Evolutionary conservation across 2,888 invertebrate species (phyloP), one percentile per base, ranked within the genome.

Genomic region (Cylloceria caligata): DNA sequence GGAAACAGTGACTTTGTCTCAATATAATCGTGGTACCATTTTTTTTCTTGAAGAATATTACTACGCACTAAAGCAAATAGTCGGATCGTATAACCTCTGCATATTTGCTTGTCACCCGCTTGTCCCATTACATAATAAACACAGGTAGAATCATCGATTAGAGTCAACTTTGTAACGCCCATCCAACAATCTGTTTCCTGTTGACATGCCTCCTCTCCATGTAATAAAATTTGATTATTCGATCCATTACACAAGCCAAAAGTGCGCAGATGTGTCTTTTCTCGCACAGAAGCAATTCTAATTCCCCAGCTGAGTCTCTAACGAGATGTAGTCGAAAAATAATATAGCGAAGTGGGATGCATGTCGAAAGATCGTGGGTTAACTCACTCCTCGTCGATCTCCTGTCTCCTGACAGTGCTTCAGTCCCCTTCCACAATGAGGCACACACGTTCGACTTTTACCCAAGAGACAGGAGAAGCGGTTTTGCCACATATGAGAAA

Each of bases 401-500:
- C 49, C 49, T 21, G 30, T 45, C 60, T 42, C 52, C 57, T 11
- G 11, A 39, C 60, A 27, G 16, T 34, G 72, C 16, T 62, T 39
- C 60, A 45, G 16, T 1, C 6, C 39, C 16, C 7, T 7, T 3
- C 16, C 13, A 19, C 45, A 24, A 69, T 13, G 24, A 34, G n/a
- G n/a, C 52, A n/a, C 27, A 67, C 52, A 57, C 21, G 65, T 75
- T 71, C 67, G 67, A 68, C 55, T 75, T 45, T 75, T 67, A 21
- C 42, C 67, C 74, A 16, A 7, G 60, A 78, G 83, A 72, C 84
- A 75, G 79, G 83, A 78, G 85, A 88, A 88, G 86, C 68, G 80
- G 62, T 79, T 86, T 80, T 81, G 82, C 76, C 74, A 60, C 68
- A 67, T 73, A 79, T 68, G 74, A 76, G 52, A 78, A 69, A 75